Conservation (phyloP, 2,797 vertebrate genomes). For the Podarcis siculus region DNA sequence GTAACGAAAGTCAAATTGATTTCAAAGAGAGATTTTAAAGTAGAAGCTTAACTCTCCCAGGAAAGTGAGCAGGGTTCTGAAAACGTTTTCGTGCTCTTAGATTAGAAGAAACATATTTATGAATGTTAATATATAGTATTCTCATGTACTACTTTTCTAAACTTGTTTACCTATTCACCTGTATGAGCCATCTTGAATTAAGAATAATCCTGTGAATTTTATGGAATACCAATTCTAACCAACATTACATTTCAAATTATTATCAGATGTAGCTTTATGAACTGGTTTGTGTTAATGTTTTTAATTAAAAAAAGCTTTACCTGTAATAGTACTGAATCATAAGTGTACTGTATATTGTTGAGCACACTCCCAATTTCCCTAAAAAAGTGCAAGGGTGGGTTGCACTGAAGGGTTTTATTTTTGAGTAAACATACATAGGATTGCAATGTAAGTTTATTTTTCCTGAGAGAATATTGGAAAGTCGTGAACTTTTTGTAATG, state of each 20-base stretch:
- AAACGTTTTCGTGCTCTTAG: background rate
- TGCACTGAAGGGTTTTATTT: background rate
- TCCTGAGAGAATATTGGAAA: background rate
- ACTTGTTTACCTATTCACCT: background rate
- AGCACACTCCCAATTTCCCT: background rate
- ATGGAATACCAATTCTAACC: background rate
- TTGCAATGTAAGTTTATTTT: background rate
- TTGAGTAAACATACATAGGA: background rate
- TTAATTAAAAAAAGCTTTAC: background rate
- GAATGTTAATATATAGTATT: background rate
- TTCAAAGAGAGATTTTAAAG: background rate
- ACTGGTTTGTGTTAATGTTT: background rate
- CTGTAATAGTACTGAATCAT: background rate
- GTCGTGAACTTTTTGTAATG: background rate
- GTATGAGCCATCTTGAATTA: background rate
- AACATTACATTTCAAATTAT: background rate
- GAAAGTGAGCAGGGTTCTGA: background rate
- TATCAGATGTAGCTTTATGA: background rate
- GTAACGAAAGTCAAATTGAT: background rate
- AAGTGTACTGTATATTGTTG: background rate
- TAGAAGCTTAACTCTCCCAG: background rate
- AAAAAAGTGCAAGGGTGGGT: too few species aligned
- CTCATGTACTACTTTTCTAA: constrained; percentile 13
- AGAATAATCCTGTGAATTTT: background rate
- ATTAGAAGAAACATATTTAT: background rate